Conservation (phyloP, 2,888 invertebrate species). For the Drepana falcataria region DNA sequence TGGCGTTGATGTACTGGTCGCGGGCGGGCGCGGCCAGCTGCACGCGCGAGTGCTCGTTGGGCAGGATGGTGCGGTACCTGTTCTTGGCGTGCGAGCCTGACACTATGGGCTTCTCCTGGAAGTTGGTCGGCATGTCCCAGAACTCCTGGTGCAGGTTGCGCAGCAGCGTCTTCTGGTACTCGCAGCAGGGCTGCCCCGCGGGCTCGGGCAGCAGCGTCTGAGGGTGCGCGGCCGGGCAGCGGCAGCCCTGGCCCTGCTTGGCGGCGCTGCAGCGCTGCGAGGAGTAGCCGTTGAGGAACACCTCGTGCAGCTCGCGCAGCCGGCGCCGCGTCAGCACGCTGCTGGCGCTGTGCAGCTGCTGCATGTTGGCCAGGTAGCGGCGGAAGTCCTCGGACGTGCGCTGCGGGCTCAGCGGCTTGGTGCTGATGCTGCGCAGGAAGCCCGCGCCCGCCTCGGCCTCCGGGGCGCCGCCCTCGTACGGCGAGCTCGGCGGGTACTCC, state of each 20-base stretch:
- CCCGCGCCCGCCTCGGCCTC: conserved; percentile 53
- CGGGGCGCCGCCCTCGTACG: conserved; percentile 68
- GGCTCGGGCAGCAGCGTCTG: conserved; percentile 60
- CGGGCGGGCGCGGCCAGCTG: conserved; percentile 65
- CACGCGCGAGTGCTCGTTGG: conserved; percentile 91
- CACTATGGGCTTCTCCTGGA: conserved; percentile 93
- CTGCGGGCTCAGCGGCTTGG: conserved; percentile 82
- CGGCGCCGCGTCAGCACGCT: conserved; percentile 81
- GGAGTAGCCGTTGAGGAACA: conserved; percentile 78
- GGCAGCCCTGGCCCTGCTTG: conserved; percentile 51
- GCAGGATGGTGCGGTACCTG: conserved; percentile 92
- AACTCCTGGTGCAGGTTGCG: conserved; percentile 89
- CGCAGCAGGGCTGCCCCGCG: conserved; percentile 70
- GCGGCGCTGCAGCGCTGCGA: conserved; percentile 52
- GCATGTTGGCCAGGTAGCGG: conserved; percentile 84
- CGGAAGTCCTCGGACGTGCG: conserved; percentile 84
- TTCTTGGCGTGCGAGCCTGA: conserved; percentile 94
- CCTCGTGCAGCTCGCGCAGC: conserved; percentile 76
- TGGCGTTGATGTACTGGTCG: conserved; percentile 94
- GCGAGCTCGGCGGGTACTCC: conserved; percentile 58
- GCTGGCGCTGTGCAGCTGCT: conserved; percentile 84
- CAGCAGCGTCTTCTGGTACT: conserved; percentile 80
- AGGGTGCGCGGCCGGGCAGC: conserved; percentile 32
- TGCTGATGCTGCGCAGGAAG: conserved; percentile 77
- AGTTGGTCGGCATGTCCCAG: conserved; percentile 95